phyloP scores from a whole-genome alignment of 2,888 invertebrate genomes.

The Volucella inflata region DNA sequence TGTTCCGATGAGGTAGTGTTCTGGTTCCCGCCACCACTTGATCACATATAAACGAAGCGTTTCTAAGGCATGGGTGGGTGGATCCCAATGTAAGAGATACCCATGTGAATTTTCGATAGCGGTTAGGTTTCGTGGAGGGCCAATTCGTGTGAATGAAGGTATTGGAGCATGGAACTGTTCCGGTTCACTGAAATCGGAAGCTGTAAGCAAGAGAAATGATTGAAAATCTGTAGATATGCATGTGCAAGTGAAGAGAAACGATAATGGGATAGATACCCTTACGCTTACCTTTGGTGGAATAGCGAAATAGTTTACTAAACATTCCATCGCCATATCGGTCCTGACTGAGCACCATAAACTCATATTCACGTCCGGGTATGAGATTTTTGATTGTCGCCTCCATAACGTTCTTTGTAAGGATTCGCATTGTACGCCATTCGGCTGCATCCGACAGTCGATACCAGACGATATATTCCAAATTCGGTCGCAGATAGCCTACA shows the following conservation, averaged over 20 bases:
- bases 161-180: constrained; percentile 77
- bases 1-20: constrained; percentile 87
- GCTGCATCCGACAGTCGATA: constrained; percentile 89
- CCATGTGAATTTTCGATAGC: constrained; percentile 89
- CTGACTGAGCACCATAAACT: constrained; percentile 95
- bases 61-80: constrained; percentile 86
- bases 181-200: constrained; percentile 65
- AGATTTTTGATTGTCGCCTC: constrained; percentile 92
- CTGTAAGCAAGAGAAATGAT: constrained; percentile 33
- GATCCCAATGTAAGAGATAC: constrained; percentile 90
- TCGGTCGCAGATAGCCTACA: constrained; percentile 88
- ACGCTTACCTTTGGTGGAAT: constrained; percentile 87
- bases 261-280: constrained; percentile 67
- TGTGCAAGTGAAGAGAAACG: background rate
- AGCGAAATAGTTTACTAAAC: constrained; percentile 92
- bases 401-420: constrained; percentile 89
- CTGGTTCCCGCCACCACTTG: constrained; percentile 88
- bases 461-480: constrained; percentile 94
- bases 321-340: constrained; percentile 95
- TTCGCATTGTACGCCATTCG: constrained; percentile 93
- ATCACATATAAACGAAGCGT: constrained; percentile 87
- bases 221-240: constrained; percentile 11
- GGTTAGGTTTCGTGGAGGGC: constrained; percentile 88
- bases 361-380: constrained; percentile 91
- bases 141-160: constrained; percentile 84